phyloP scores from a whole-genome alignment of 2,113 vertebrate genomes.

The Serranochromis macrocephalus region DNA sequence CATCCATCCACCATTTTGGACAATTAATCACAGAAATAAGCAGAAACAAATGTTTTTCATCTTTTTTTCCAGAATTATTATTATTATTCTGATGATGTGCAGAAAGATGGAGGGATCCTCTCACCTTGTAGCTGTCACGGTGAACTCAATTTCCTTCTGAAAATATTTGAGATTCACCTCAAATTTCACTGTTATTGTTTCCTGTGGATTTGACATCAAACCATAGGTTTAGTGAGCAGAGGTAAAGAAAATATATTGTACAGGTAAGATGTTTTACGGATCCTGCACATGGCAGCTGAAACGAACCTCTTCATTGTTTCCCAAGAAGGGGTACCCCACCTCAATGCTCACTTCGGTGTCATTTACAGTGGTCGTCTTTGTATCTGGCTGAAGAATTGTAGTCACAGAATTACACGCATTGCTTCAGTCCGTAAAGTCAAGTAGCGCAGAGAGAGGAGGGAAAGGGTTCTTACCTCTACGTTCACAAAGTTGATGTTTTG shows the following conservation, averaged over 20 bases:
- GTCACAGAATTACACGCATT: not conserved
- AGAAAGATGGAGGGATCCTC: not conserved
- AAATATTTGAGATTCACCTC: slow-evolving; percentile 80
- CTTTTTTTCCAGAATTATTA: not conserved
- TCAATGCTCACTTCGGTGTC: slow-evolving; percentile 79
- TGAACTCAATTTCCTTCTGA: slow-evolving; percentile 74
- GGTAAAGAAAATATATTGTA: not conserved
- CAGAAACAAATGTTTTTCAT: not conserved
- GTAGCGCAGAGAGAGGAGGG: not conserved
- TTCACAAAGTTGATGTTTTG: slow-evolving; percentile 89
- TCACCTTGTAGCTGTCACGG: slow-evolving; percentile 83
- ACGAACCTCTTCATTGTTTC: slow-evolving; percentile 63
- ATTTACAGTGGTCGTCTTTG: slow-evolving; percentile 73
- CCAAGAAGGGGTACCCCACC: slow-evolving; percentile 91
- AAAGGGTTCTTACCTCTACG: slow-evolving; percentile 77
- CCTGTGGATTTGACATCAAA: slow-evolving; percentile 57
- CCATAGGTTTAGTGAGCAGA: not conserved
- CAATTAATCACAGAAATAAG: not conserved
- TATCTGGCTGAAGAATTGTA: slow-evolving; percentile 72
- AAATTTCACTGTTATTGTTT: slow-evolving; percentile 82
- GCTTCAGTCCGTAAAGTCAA: not conserved
- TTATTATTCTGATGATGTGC: not conserved
- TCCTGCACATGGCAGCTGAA: not conserved
- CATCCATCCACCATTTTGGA: not conserved
- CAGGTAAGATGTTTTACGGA: rapidly evolving